Percentiles rank a stretch among this genome's conserved stretches.
phyloP scores from a whole-genome alignment of 2,797 vertebrate species.

The Mareca penelope region DNA sequence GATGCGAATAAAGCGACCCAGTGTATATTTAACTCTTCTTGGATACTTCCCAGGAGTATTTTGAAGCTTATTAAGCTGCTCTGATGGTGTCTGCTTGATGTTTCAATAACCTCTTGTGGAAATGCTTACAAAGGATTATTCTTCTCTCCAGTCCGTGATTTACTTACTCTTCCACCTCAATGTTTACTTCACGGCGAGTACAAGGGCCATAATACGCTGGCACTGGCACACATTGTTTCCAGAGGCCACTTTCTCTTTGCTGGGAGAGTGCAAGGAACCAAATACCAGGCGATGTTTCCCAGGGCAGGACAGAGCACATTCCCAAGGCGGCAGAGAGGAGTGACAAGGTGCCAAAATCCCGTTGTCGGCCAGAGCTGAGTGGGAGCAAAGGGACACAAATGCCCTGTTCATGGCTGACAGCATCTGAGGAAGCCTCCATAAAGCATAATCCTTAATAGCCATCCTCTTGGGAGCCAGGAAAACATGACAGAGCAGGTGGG shows the following conservation, averaged over 20 bases:
- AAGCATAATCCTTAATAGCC: neutral
- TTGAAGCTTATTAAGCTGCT: conserved; percentile 34
- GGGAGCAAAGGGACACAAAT: neutral
- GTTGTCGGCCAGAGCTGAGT: accelerated
- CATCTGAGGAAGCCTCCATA: neutral
- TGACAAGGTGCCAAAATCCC: neutral
- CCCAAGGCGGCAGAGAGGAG: neutral
- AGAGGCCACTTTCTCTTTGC: neutral
- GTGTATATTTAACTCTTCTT: neutral
- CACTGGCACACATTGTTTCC: neutral
- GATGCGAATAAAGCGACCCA: neutral
- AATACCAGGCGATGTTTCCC: neutral
- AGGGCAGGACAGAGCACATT: neutral
- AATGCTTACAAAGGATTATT: neutral
- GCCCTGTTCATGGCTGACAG: neutral
- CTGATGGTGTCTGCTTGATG: neutral
- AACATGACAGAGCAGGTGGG: neutral
- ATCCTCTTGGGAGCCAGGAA: neutral
- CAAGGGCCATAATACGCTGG: neutral
- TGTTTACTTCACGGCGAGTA: neutral
- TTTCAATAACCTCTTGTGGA: conserved; percentile 41
- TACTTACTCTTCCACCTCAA: neutral
- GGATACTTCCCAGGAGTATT: conserved; percentile 25
- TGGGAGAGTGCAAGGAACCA: neutral
- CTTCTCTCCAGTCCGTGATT: neutral